Base-by-base conservation (phyloP, 2,797 vertebrate genomes). In the Peromyscus eremicus region DNA sequence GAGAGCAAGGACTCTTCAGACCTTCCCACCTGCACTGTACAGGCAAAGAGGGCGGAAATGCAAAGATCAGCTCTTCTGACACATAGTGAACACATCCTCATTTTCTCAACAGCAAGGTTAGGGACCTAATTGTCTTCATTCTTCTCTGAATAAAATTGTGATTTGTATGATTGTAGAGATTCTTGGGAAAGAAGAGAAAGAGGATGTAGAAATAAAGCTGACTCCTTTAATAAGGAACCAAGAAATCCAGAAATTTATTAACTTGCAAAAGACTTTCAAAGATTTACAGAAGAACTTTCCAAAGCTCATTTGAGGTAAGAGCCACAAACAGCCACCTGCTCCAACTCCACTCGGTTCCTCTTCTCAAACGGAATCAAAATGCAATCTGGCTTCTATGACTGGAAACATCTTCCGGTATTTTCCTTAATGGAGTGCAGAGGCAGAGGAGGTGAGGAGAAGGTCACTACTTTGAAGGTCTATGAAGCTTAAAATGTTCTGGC, bases 401-500 rank as follows among this genome's bases (percentile, higher is more conserved):
- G 95, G 96, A 98, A 98, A 98, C 86, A 94, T 98, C 97, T 98
- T 97, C 97, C 92, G 92, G 86, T 96, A 92, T 97, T 98, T 97
- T 97, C 95, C 92, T 97, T 98, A 97, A 98, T 98, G 95, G 97
- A 97, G 97, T 95, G 75, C 94, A 97, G 97, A 97, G 96, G 68
- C 97, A 97, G 92, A 97, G 95, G 97, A 96, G 97, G 97, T 98
- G 97, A 98, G 92, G 92, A 97, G 86, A 85, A 97, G 98, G 98
- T 98, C 97, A 97, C 95, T 77, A 95, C 97, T 98, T 97, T 98
- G 97, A 98, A 95, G 91, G 96, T 95, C 97, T 96, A 92, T 97
- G 97, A 97, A 97, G 97, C 97, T 98, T 96, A 97, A 97, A 98
- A 98, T 96, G 83, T 98, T 97, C 97, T 98, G 98, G 98, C 95